Evolutionary conservation across 2,888 invertebrate species (phyloP).

Genomic region (Coenonympha glycerion): DNA sequence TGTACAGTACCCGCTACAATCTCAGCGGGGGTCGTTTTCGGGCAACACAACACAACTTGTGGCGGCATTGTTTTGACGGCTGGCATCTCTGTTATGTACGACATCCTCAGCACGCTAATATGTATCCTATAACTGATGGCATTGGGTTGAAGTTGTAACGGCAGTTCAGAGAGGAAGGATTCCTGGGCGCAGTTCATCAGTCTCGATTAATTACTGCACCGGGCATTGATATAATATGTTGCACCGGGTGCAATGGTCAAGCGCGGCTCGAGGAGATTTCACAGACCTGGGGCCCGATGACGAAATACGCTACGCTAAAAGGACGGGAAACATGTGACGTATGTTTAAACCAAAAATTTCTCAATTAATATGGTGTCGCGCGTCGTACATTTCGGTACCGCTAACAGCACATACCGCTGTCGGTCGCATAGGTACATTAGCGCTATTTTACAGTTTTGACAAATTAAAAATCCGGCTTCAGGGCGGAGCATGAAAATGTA

Average conservation of each 20-base stretch:
- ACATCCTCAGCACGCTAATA: background rate
- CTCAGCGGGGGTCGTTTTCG: conserved; percentile 25
- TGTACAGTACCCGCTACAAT: conserved; percentile 10
- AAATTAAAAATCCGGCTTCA: no score
- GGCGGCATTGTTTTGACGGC: conserved; percentile 28
- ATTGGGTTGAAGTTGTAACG: background rate
- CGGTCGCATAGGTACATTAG: no score
- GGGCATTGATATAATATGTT: no score
- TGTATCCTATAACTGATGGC: background rate
- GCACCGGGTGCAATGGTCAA: conserved; percentile 13
- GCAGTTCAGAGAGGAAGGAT: background rate
- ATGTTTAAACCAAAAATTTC: no score
- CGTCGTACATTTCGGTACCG: no score
- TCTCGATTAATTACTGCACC: conserved; percentile 29
- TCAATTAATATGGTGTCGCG: no score
- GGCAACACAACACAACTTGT: conserved; percentile 20
- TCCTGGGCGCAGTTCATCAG: conserved; percentile 17
- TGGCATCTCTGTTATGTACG: conserved; percentile 21
- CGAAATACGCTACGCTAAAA: no score
- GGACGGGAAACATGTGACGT: no score
- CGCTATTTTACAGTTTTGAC: no score
- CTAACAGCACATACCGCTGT: no score
- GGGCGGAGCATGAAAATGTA: no score
- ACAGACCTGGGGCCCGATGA: no score
- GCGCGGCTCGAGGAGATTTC: background rate